Evolutionary conservation across 2,113 vertebrate genomes (phyloP).

Genomic region (Corythoichthys haematopterus): DNA sequence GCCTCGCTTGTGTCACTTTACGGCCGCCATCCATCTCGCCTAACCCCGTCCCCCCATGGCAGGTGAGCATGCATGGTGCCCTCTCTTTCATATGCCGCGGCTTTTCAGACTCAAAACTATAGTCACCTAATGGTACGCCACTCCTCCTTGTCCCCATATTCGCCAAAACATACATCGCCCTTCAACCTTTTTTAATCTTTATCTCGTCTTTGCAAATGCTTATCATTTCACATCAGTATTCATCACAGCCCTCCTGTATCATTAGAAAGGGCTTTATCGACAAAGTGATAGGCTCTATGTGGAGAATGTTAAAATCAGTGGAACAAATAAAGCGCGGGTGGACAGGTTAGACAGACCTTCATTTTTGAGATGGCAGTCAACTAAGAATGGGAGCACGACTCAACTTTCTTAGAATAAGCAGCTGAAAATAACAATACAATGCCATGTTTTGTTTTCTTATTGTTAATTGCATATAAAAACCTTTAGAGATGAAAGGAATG

Average conservation of each 20-base stretch:
- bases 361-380: background rate
- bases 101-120: background rate
- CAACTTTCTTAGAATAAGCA: too few relatives aligned
- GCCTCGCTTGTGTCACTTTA: conserved; percentile 47
- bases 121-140: background rate
- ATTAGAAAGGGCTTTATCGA: background rate
- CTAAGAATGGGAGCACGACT: too few relatives aligned
- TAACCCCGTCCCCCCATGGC: conserved; percentile 25
- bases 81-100: conserved; percentile 15
- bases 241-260: background rate
- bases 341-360: background rate
- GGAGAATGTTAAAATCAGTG: background rate
- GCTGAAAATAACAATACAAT: too few relatives aligned
- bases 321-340: background rate
- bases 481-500: too few relatives aligned
- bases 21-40: conserved; percentile 44
- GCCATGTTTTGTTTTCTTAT: too few relatives aligned
- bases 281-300: background rate
- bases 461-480: too few relatives aligned
- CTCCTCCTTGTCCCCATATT: background rate
- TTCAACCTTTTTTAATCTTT: background rate
- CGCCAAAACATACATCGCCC: background rate
- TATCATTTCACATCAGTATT: background rate
- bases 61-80: conserved; percentile 25
- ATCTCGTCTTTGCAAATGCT: background rate